These are phyloP conservation scores for Poeciliopsis gracilis DNA, from an alignment of 2,797 vertebrate species.

Conservation along the genomic window DNA sequence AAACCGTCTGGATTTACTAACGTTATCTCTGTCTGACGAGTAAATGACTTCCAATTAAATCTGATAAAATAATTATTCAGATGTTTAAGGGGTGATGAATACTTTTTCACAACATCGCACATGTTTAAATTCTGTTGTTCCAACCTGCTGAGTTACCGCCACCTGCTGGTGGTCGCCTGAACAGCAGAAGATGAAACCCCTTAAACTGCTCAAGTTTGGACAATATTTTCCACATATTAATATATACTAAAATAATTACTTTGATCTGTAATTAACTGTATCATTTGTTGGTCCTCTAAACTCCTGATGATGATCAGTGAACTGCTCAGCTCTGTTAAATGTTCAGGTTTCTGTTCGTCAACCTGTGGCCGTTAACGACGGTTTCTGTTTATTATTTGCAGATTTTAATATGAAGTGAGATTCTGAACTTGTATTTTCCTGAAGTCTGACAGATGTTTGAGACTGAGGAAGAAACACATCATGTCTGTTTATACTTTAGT, in stretches of 20 bases:
- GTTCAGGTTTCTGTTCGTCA: neutral
- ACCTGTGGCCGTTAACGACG: neutral
- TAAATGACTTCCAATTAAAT: neutral
- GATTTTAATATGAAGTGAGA: neutral
- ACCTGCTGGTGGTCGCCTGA: neutral
- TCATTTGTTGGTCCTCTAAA: neutral
- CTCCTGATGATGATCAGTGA: conserved; percentile 2
- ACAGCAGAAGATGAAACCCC: neutral
- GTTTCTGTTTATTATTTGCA: neutral
- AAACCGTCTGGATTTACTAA: neutral
- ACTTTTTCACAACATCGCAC: neutral
- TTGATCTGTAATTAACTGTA: neutral
- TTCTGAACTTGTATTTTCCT: neutral
- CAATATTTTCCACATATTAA: neutral
- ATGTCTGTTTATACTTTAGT: conserved; percentile 1
- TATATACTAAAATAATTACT: neutral
- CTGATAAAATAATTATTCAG: neutral
- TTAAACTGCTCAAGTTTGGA: neutral
- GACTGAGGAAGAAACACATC: neutral
- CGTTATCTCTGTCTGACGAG: neutral
- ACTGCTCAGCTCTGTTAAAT: neutral
- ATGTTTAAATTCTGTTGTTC: neutral
- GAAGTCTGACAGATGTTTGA: neutral
- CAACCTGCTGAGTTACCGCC: neutral
- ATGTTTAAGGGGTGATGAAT: neutral